phyloP scores from a whole-genome alignment of 1,140 invertebrate genomes.

The Hyposmocoma kahamanoa region DNA sequence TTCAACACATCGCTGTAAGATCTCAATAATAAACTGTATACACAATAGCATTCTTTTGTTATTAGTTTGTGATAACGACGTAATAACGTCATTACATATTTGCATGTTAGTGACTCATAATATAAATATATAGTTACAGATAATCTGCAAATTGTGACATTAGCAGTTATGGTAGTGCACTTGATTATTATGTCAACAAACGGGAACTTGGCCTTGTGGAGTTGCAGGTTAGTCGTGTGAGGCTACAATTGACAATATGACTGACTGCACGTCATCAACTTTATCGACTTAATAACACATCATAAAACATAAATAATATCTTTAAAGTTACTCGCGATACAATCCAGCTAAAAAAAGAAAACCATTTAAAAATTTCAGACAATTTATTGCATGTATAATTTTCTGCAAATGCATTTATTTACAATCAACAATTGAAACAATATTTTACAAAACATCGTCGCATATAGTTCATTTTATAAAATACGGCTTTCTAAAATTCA shows the following conservation, averaged over 20 bases:
- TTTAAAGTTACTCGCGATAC: conserved; percentile 41
- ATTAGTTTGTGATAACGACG: conserved; percentile 59
- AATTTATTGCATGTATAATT: conserved; percentile 70
- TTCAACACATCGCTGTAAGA: conserved; percentile 52
- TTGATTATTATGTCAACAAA: conserved; percentile 62
- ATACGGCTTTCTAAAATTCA: conserved; percentile 50
- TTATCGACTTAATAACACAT: conserved; percentile 41
- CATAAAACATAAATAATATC: conserved; percentile 14
- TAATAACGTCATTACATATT: conserved; percentile 68
- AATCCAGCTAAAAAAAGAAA: conserved; percentile 55
- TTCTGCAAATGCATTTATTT: conserved; percentile 71
- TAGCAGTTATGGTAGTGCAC: conserved; percentile 69
- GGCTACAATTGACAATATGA: conserved; percentile 51
- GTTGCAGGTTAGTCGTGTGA: conserved; percentile 70
- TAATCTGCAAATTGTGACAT: conserved; percentile 65
- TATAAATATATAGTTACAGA: conserved; percentile 72
- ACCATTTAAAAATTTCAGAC: conserved; percentile 64
- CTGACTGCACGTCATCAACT: conserved; percentile 70
- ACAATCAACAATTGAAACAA: conserved; percentile 68
- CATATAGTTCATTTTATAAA: conserved; percentile 49
- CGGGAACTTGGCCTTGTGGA: conserved; percentile 74
- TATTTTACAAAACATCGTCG: conserved; percentile 62
- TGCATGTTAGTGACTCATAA: conserved; percentile 74
- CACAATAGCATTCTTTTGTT: conserved; percentile 66
- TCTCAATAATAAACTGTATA: conserved; percentile 44